Base-by-base conservation (phyloP, 2,888 invertebrate species). In the Noctua comes region DNA sequence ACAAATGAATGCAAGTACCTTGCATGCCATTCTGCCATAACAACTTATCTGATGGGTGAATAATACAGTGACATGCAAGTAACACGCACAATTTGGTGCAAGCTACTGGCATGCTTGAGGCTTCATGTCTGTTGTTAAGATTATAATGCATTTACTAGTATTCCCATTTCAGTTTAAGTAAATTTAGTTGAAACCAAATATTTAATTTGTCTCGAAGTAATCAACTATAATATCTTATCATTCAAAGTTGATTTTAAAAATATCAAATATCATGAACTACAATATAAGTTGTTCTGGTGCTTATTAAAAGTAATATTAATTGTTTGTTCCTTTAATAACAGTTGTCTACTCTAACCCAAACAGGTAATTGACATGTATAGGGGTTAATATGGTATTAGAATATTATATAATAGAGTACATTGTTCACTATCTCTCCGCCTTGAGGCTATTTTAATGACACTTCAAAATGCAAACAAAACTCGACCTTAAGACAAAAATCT, bases 121-220 rank as follows among this genome's bases (percentile, higher is more conserved):
- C 57, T 77, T 69, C 40, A 73, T 31, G 40, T 69, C 40, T 68
- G 62, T 57, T 73, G 16, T 71, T 68, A 78, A 73, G 62, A 64
- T 82, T 81, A 64, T 74, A 65, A 59, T 79, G 87, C 84, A 84
- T 86, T 86, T 88, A 85, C 66, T 87, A 81, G 65, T 71, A 24
- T 43, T 68, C 36, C 18, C 62, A 13, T 64, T 36, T 68, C 59
- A 57, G 70, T 40, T 54, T 79, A 71, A 72, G 64, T 69, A 68
- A 64, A 27, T 40, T 84, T 82, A 82, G 87, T 78, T 82, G 66
- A 78, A 70, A 83, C 87, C 81, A 87, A 88, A 85, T 83, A 85
- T 54, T 76, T 79, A 1, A 48, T 62, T 71, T 76, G 59, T 73
- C 68, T 79, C 24, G n/a, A 73, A 71, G 16, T 51, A 68, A 40